phyloP scores from a whole-genome alignment of 2,888 invertebrate genomes.

The Unio pictorum region DNA sequence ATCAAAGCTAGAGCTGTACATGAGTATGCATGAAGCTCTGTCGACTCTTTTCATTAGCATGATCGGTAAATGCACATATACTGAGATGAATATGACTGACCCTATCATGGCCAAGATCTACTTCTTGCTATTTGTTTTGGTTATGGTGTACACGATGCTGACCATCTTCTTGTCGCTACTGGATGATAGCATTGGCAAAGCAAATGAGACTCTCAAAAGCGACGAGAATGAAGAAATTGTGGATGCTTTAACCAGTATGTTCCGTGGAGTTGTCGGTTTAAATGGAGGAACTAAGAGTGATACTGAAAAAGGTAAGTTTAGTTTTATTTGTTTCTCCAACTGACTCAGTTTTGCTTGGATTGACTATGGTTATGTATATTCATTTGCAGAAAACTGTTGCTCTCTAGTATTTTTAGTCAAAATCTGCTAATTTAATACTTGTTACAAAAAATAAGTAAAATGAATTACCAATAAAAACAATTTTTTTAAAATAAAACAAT shows the following conservation, averaged over 20 bases:
- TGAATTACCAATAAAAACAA: too few relatives aligned
- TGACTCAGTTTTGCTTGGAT: too few relatives aligned
- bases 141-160: slow-evolving; percentile 47
- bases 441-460: too few relatives aligned
- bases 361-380: too few relatives aligned
- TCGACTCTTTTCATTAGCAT: slow-evolving; percentile 39
- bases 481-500: too few relatives aligned
- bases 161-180: slow-evolving; percentile 57
- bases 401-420: too few relatives aligned
- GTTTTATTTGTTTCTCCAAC: too few relatives aligned
- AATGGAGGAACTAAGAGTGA: too few relatives aligned
- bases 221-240: slow-evolving; percentile 43
- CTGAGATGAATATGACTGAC: slow-evolving; percentile 22
- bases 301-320: too few relatives aligned
- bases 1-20: slow-evolving; percentile 24
- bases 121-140: slow-evolving; percentile 28
- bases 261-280: too few relatives aligned
- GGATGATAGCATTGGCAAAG: slow-evolving; percentile 43
- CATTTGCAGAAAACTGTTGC: too few relatives aligned
- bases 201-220: slow-evolving; percentile 27
- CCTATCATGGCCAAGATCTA: slow-evolving; percentile 36
- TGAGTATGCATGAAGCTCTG: slow-evolving; percentile 25
- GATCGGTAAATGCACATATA: slow-evolving; percentile 41
- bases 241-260: slow-evolving; percentile 3
- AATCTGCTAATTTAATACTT: too few relatives aligned